phyloP scores from a whole-genome alignment of 2,797 vertebrate genomes.

The Cyclura pinguis region DNA sequence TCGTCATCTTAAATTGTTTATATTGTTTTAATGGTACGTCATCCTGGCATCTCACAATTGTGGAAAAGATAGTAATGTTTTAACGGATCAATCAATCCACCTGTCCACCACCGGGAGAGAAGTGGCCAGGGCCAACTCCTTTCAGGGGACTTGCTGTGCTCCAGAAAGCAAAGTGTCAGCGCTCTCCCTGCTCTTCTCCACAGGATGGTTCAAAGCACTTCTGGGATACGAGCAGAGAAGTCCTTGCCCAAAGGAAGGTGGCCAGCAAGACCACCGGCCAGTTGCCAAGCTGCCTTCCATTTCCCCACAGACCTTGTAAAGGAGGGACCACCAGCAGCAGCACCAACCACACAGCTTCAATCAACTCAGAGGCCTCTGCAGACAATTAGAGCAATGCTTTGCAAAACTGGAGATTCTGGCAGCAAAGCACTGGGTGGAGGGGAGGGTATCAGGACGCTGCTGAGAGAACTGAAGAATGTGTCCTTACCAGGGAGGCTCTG shows the following conservation, averaged over 20 bases:
- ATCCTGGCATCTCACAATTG: too few species aligned
- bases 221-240: not conserved
- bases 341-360: not conserved
- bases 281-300: not conserved
- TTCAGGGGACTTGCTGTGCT: not conserved
- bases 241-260: not conserved
- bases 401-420: too few species aligned
- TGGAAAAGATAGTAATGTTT: too few species aligned
- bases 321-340: not conserved
- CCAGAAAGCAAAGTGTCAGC: not conserved
- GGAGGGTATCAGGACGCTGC: too few species aligned
- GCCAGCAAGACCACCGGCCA: not conserved
- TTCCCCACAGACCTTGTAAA: not conserved
- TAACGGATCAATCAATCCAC: too few species aligned
- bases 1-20: too few species aligned
- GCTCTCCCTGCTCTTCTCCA: not conserved
- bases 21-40: too few species aligned
- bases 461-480: not conserved
- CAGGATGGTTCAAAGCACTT: not conserved
- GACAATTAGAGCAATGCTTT: not conserved
- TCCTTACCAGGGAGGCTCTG: not conserved
- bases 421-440: not conserved
- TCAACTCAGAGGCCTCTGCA: not conserved
- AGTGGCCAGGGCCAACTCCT: not conserved
- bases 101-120: not conserved